Base-by-base conservation (phyloP, 2,113 vertebrate genomes). In the Cricetomys ansorgei region DNA sequence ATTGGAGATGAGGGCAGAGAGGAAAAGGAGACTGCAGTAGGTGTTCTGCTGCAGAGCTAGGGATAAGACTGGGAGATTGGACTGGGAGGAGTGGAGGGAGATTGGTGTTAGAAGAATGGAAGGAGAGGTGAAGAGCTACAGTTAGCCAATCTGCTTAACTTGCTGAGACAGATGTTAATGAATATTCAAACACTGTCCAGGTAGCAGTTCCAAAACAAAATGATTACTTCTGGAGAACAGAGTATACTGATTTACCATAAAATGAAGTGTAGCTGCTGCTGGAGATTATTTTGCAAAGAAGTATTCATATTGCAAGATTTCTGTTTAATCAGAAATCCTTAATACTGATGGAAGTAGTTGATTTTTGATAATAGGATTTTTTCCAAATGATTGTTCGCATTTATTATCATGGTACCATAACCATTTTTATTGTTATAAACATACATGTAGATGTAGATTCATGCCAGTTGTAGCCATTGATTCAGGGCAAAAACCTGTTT, bases 271-370 rank as follows among this genome's bases (percentile, higher is more conserved):
- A 95, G 13, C 37, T 94, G 19, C 40, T 64, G 27, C 43, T 90
- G 12, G 23, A 94, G 59, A 92, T n/a, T 85, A 93, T 86, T 94
- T 64, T 86, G 27, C 43, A 55, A 88, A 83, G 45, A 80, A 89
- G 5, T 94, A 77, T 92, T 94, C 83, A 48, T 84, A 93, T 89
- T 95, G 83, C 87, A 94, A 91, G 43, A 69, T 89, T n/a, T 1
- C 43, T 87, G 16, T 70, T 94, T 85, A 95, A 93, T 85, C 88
- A 10, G 84, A 17, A 31, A 64, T 80, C 43, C 31, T 79, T 62
- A 75, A 80, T 88, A 69, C 3, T 83, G 72, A 40, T 53, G 53
- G 5, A 94, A 53, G 59, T 92, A 37, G 70, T 16, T 55, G 62
- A 81, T 57, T 88, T 92, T 62, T 96, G 81, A 15, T 31, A 53